Percentiles rank a stretch among this genome's conserved stretches.
Conservation (phyloP, 2,888 invertebrate genomes). For the Bombyx huttoni region DNA sequence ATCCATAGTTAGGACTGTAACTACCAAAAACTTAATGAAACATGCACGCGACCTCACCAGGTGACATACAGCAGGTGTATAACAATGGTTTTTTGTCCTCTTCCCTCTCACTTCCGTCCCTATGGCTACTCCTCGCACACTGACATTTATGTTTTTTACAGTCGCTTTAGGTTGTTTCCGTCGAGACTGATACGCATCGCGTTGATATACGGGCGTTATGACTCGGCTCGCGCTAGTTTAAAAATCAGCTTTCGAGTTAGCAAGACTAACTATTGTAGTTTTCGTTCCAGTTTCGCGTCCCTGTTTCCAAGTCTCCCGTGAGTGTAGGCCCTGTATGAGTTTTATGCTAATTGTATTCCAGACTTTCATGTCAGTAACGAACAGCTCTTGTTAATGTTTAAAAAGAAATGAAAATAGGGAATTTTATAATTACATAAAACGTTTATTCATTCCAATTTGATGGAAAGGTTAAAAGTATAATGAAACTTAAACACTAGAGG, state of each 20-base stretch:
- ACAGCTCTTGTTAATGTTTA: not conserved
- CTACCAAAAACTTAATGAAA: constrained; percentile 60
- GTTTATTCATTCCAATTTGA: too few relatives aligned
- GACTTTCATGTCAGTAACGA: constrained; percentile 1
- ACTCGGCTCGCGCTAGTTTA: constrained; percentile 35
- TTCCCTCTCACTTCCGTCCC: constrained; percentile 25
- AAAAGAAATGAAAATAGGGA: not conserved
- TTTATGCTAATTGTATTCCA: constrained; percentile 34
- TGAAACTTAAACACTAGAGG: not conserved
- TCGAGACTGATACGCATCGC: constrained; percentile 41
- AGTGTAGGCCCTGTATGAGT: constrained; percentile 22
- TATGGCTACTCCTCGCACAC: constrained; percentile 19
- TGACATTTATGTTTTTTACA: constrained; percentile 42
- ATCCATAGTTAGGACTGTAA: constrained; percentile 46
- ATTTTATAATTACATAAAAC: not conserved
- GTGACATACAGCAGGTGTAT: constrained; percentile 60
- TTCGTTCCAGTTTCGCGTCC: constrained; percentile 33
- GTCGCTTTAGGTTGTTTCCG: constrained; percentile 38
- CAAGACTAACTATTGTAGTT: constrained; percentile 29
- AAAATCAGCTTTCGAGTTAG: constrained; percentile 42
- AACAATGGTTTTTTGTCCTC: constrained; percentile 40
- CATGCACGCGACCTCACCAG: constrained; percentile 54
- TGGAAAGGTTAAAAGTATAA: too few relatives aligned
- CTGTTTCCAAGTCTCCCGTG: constrained; percentile 18
- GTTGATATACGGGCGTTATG: constrained; percentile 37